Conservation (phyloP, 1,140 invertebrate species). For the Eufriesea mexicana region DNA sequence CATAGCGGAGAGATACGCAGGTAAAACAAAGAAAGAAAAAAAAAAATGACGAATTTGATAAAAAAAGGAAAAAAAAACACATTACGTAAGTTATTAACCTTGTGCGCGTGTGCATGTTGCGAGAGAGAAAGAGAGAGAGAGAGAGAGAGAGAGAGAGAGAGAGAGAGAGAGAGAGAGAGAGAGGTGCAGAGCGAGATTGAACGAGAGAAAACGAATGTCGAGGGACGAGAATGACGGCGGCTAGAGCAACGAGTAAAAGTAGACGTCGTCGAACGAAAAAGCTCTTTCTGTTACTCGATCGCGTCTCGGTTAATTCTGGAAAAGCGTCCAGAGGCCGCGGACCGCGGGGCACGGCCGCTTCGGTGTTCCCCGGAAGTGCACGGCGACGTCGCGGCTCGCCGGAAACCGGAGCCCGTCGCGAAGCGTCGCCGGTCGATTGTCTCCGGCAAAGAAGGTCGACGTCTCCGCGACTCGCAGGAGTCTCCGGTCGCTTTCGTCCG, state of each 20-base stretch:
- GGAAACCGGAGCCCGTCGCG: background rate
- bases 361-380: background rate
- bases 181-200: background rate
- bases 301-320: conserved; percentile 24
- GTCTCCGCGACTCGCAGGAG: conserved; percentile 22
- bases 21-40: background rate
- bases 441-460: too few species aligned
- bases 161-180: background rate
- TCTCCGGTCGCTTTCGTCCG: background rate
- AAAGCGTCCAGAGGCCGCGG: conserved; percentile 7
- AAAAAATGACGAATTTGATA: conserved; percentile 31
- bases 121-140: background rate
- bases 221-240: conserved; percentile 14
- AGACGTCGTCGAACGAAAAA: conserved; percentile 1
- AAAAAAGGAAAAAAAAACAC: background rate
- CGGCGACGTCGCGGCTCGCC: background rate
- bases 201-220: background rate
- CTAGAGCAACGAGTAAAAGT: conserved; percentile 44
- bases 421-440: background rate
- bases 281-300: conserved; percentile 41
- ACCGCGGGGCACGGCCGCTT: background rate
- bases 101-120: conserved; percentile 14
- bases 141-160: background rate
- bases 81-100: conserved; percentile 21
- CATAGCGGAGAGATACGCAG: conserved; percentile 36